Percentiles rank a stretch among this genome's conserved stretches.
Conservation (phyloP, 2,888 invertebrate species). For the Galerucella pusilla region DNA sequence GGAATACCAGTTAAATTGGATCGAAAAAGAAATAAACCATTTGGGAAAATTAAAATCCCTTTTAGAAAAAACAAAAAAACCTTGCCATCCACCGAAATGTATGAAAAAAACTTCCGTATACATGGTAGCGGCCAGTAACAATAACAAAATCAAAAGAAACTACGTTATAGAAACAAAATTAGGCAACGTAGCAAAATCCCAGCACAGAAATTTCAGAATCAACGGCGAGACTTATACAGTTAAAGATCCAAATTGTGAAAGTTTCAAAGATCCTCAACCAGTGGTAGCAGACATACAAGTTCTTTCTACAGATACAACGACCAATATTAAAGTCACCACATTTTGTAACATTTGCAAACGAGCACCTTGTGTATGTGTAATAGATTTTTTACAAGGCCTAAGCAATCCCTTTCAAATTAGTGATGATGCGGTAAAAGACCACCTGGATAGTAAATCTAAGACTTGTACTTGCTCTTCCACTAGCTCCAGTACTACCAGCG, state of each 20-base stretch:
- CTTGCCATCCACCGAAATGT: conserved; percentile 19
- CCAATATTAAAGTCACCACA: conserved; percentile 51
- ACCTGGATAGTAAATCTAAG: conserved; percentile 1
- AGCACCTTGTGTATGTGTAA: conserved; percentile 41
- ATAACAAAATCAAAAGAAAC: conserved; percentile 40
- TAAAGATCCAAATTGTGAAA: conserved; percentile 27
- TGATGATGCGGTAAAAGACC: neutral
- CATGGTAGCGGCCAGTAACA: conserved; percentile 20
- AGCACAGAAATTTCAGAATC: conserved; percentile 39
- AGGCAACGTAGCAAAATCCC: conserved; percentile 29
- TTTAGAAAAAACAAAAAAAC: conserved; percentile 51
- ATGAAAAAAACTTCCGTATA: conserved; percentile 57
- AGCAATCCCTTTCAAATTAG: conserved; percentile 10
- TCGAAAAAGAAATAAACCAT: conserved; percentile 70
- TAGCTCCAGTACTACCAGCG: conserved; percentile 4
- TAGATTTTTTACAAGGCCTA: conserved; percentile 10
- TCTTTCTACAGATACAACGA: conserved; percentile 47
- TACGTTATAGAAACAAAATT: conserved; percentile 53
- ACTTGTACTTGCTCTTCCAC: neutral
- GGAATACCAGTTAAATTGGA: conserved; percentile 69
- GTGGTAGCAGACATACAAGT: conserved; percentile 51
- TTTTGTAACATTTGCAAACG: conserved; percentile 44
- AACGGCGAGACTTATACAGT: conserved; percentile 47
- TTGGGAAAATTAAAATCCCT: conserved; percentile 67
- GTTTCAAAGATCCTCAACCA: conserved; percentile 10